Evolutionary conservation across 2,797 vertebrate species (phyloP).

Genomic region (Peromyscus melanophrys): DNA sequence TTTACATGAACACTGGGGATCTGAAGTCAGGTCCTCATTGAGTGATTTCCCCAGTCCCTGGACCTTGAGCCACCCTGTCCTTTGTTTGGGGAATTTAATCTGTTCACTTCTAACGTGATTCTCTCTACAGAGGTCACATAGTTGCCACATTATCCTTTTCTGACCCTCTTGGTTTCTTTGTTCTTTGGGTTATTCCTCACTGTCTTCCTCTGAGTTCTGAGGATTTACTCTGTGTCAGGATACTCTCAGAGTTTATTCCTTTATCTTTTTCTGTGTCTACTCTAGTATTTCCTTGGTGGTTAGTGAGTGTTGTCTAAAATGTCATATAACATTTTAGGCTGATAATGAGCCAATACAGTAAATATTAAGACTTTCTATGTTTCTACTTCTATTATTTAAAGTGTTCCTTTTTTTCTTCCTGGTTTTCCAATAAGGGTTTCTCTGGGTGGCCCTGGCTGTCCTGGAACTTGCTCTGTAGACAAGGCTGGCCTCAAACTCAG

Average conservation of each 20-base stretch:
- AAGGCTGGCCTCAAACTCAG: neutral
- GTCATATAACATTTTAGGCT: neutral
- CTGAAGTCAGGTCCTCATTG: neutral
- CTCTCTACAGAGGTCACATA: neutral
- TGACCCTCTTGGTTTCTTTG: neutral
- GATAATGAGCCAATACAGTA: neutral
- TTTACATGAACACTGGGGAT: no score
- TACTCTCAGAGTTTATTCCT: neutral
- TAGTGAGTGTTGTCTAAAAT: neutral
- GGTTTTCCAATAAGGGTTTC: neutral
- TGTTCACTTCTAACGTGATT: neutral
- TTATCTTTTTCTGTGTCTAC: neutral
- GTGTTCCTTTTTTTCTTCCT: neutral
- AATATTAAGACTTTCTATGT: neutral
- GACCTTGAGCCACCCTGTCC: neutral
- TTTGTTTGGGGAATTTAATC: slow-evolving; percentile 1
- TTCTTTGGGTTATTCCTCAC: neutral
- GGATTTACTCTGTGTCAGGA: neutral
- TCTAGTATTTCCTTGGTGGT: neutral
- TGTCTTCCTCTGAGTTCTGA: neutral
- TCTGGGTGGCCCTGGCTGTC: neutral
- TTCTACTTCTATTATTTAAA: neutral
- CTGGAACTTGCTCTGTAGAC: neutral
- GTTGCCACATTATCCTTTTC: neutral
- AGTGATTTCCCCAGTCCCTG: neutral